Evolutionary conservation across 2,888 invertebrate genomes (phyloP).

Genomic region (Cacoxenus indagator): DNA sequence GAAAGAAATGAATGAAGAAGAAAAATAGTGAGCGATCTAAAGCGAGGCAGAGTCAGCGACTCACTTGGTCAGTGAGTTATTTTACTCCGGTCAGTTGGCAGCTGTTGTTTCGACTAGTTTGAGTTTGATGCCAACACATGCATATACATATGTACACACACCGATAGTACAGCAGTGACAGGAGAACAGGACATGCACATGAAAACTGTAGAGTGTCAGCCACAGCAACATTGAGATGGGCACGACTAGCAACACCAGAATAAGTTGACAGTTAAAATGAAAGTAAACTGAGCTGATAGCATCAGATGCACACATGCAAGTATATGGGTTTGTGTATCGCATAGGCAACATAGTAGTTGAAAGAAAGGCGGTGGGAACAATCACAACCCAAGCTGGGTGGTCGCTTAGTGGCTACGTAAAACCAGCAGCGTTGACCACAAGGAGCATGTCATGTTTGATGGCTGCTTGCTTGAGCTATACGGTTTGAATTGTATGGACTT

Average conservation of each 20-base stretch:
- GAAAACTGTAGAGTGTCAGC: constrained; percentile 24
- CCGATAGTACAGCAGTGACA: background rate
- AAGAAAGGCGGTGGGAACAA: background rate
- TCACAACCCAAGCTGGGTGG: background rate
- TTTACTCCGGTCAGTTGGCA: constrained; percentile 5
- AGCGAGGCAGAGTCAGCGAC: background rate
- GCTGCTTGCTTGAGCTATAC: background rate
- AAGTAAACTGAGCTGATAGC: constrained; percentile 21
- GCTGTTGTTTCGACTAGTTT: background rate
- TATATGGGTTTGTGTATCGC: background rate
- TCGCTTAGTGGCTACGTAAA: background rate
- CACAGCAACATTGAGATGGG: constrained; percentile 22
- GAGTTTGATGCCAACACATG: constrained; percentile 20
- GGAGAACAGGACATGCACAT: background rate
- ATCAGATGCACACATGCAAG: background rate
- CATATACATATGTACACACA: constrained; percentile 42
- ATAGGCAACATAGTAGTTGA: background rate
- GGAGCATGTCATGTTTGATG: constrained; percentile 10
- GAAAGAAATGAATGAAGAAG: too few species aligned
- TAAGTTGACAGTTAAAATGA: constrained; percentile 48
- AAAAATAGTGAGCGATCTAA: too few species aligned
- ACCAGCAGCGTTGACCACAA: constrained; percentile 11
- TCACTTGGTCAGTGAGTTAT: background rate
- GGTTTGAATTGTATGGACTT: background rate
- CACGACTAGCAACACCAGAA: background rate